These are phyloP conservation scores for Triops cancriformis DNA, from an alignment of 1,140 invertebrate species.

Conservation along the genomic window DNA sequence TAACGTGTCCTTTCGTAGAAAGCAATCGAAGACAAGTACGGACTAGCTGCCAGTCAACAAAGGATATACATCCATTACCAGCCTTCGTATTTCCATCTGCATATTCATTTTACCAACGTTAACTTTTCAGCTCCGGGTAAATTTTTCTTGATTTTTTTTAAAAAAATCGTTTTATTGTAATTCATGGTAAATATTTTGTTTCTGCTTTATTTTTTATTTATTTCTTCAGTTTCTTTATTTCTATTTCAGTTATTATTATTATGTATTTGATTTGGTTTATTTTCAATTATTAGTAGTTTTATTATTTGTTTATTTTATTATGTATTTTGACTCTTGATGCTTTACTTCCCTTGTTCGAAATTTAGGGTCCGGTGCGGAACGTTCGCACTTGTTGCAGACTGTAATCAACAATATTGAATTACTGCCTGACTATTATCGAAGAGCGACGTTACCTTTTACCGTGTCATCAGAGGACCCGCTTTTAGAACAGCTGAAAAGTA, in stretches of 20 bases:
- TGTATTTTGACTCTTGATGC: neutral
- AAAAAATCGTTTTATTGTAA: neutral
- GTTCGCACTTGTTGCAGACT: slow-evolving; percentile 72
- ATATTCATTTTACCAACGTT: slow-evolving; percentile 85
- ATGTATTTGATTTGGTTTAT: neutral
- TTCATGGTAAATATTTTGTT: neutral
- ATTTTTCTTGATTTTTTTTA: slow-evolving; percentile 18
- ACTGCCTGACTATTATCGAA: slow-evolving; percentile 71
- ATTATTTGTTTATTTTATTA: neutral
- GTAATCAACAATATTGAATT: slow-evolving; percentile 89
- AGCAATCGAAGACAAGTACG: slow-evolving; percentile 70
- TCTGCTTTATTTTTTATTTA: slow-evolving; percentile 26
- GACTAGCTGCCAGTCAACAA: slow-evolving; percentile 57
- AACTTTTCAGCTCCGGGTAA: slow-evolving; percentile 68
- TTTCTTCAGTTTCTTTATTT: slow-evolving; percentile 26
- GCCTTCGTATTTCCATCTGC: slow-evolving; percentile 93
- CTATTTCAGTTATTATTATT: slow-evolving; percentile 5
- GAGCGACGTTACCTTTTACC: slow-evolving; percentile 54
- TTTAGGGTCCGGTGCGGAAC: slow-evolving; percentile 61
- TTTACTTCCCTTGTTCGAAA: neutral
- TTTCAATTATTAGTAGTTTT: too few relatives aligned
- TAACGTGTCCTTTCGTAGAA: slow-evolving; percentile 45
- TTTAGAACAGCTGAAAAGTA: neutral
- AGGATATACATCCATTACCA: slow-evolving; percentile 90
- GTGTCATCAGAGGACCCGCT: slow-evolving; percentile 31